Percentiles rank a stretch among this genome's conserved stretches.
phyloP scores from a whole-genome alignment of 1,140 invertebrate species.

The Caenorhabditis briggsae region DNA sequence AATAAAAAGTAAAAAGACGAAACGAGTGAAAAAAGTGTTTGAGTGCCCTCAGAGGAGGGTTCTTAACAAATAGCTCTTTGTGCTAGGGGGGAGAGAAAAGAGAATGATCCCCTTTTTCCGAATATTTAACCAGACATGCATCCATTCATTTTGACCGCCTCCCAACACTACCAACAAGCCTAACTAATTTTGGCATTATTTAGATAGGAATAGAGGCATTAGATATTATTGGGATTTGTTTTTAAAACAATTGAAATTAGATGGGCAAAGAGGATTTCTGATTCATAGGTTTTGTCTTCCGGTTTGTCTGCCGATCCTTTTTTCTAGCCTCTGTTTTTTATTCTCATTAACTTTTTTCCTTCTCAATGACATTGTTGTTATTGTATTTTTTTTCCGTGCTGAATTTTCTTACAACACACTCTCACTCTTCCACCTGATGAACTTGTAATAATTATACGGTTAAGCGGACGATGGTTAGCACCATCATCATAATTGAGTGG shows the following conservation, averaged over 20 bases:
- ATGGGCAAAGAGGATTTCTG: too few species aligned
- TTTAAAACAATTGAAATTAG: slow-evolving; percentile 16
- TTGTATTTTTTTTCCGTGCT: background rate
- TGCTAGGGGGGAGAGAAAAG: background rate
- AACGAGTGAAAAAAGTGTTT: too few species aligned
- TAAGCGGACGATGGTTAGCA: slow-evolving; percentile 54
- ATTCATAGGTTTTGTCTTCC: too few species aligned
- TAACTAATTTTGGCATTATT: slow-evolving; percentile 20
- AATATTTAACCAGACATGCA: slow-evolving; percentile 50
- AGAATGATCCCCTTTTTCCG: slow-evolving; percentile 24
- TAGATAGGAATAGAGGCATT: background rate
- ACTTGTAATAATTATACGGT: slow-evolving; percentile 53
- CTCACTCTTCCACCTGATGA: slow-evolving; percentile 5
- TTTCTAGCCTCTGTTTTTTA: background rate
- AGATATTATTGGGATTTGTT: slow-evolving; percentile 19
- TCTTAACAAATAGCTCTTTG: slow-evolving; percentile 56
- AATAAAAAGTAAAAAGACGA: background rate
- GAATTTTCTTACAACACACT: background rate
- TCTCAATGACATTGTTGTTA: background rate
- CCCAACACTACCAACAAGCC: background rate
- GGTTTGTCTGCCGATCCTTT: background rate
- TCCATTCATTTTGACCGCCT: slow-evolving; percentile 41
- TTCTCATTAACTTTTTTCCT: background rate
- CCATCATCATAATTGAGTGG: slow-evolving; percentile 43
- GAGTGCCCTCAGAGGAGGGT: slow-evolving; percentile 24